Percentiles rank a stretch among this genome's conserved stretches.
Conservation (phyloP, 2,113 vertebrate genomes). For the Sula dactylatra region DNA sequence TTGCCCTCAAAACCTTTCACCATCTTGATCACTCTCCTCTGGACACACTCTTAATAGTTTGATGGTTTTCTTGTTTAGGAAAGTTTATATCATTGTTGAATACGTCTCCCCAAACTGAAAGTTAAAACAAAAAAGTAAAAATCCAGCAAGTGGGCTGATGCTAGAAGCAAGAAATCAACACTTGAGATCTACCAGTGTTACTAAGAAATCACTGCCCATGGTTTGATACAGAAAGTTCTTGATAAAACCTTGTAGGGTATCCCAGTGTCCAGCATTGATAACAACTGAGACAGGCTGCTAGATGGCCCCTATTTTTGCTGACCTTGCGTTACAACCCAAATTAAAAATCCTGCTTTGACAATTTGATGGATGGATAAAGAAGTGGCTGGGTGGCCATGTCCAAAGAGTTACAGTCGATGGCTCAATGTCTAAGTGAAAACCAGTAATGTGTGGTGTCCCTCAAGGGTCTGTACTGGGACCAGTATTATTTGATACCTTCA, state of each 20-base stretch:
- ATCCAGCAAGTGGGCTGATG: neutral
- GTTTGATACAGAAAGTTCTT: neutral
- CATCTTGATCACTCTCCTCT: neutral
- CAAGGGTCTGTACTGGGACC: neutral
- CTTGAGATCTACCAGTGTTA: neutral
- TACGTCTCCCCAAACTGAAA: neutral
- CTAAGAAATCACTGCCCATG: no score
- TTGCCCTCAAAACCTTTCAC: neutral
- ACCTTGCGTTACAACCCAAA: neutral
- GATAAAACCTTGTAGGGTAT: neutral
- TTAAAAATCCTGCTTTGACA: neutral
- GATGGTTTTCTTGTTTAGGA: neutral
- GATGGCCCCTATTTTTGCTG: neutral
- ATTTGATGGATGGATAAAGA: neutral
- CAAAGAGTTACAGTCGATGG: neutral
- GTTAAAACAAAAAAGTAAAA: neutral
- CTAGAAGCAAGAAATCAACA: neutral
- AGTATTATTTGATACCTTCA: no score
- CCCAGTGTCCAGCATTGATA: neutral
- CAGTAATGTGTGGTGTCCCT: neutral
- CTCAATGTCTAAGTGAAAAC: neutral
- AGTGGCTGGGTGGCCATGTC: neutral
- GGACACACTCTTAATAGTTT: neutral
- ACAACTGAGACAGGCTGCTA: neutral
- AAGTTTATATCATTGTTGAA: neutral